Base-by-base conservation (phyloP, 2,797 vertebrate genomes). In the Periparus ater region DNA sequence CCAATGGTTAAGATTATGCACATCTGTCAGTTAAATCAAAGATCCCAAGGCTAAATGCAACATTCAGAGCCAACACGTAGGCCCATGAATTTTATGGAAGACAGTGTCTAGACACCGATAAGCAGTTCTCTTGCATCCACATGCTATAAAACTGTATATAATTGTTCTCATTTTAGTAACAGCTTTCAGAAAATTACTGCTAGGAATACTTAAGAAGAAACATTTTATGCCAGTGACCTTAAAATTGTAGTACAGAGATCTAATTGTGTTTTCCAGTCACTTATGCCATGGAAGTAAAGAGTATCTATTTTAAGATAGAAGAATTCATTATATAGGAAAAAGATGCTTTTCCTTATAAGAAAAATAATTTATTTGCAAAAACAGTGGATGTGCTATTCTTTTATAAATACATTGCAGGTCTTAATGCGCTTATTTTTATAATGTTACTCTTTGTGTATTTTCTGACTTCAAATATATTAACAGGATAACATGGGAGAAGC, bases 1-100 rank as follows among this genome's bases (percentile, higher is more conserved):
- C 75, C 95, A 88, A 40, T 58, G 81, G 68, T 15, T 80, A 86
- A 80, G 91, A 94, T 96, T 93, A 91, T 88, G 61, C 48, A 70
- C 74, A 89, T 94, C 93, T 97, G 92, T 74, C 94, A 96, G 62
- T 76, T 91, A 94, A 96, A 95, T 90, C 82, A 91, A 85, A 96
- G 84, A 96, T 91, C 71, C 72, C 91, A 89, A 95, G 72, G 90
- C 86, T 94, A 95, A 92, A 95, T 70, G 60, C 87, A 85, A 44
- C 90, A 85, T 78, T 96, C 3, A 4, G 44, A 90, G 82, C 77
- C 70, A 95, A 89, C 77, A 84, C 36, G 23, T 78, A 78, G 88
- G 84, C 89, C 81, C 44, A 53, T 84, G 78, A 85, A 83, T 94
- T 96, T 91, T 89, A 66, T 82, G 80, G 74, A 80, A 83, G 62